Evolutionary conservation across 1,140 invertebrate species (phyloP).

Genomic region (Pogonognathellus flavescens): DNA sequence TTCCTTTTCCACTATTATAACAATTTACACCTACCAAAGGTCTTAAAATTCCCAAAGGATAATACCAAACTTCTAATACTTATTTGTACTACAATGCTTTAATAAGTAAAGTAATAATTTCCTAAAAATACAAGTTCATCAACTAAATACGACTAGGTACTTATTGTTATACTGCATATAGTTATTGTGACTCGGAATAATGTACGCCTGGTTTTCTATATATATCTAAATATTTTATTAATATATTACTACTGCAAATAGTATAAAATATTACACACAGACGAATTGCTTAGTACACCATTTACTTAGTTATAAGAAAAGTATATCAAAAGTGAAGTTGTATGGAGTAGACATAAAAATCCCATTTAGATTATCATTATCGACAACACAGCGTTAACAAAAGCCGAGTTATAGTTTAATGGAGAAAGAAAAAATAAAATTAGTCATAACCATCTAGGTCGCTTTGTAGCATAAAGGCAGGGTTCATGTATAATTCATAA

Average conservation of each 20-base stretch:
- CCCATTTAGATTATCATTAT: slow-evolving; percentile 42
- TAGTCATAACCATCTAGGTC: slow-evolving; percentile 24
- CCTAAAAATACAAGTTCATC: slow-evolving; percentile 26
- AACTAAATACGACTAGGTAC: not conserved
- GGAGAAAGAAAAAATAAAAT: slow-evolving; percentile 39
- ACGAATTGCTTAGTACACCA: too few relatives aligned
- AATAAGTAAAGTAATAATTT: slow-evolving; percentile 36
- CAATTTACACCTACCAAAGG: too few relatives aligned
- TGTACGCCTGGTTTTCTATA: too few relatives aligned
- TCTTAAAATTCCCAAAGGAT: too few relatives aligned
- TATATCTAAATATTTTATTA: too few relatives aligned
- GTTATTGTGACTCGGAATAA: too few relatives aligned
- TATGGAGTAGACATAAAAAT: slow-evolving; percentile 5
- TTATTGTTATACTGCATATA: too few relatives aligned
- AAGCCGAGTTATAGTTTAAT: slow-evolving; percentile 24
- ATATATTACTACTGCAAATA: too few relatives aligned
- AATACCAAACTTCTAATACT: not conserved
- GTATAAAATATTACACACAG: too few relatives aligned
- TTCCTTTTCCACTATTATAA: too few relatives aligned
- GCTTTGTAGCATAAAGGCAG: not conserved
- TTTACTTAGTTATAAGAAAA: too few relatives aligned
- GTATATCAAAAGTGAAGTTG: too few relatives aligned
- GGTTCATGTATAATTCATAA: slow-evolving; percentile 39
- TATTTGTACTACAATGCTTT: not conserved
- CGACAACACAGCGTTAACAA: slow-evolving; percentile 20